phyloP scores from a whole-genome alignment of 2,113 vertebrate genomes.

The Lates calcarifer region DNA sequence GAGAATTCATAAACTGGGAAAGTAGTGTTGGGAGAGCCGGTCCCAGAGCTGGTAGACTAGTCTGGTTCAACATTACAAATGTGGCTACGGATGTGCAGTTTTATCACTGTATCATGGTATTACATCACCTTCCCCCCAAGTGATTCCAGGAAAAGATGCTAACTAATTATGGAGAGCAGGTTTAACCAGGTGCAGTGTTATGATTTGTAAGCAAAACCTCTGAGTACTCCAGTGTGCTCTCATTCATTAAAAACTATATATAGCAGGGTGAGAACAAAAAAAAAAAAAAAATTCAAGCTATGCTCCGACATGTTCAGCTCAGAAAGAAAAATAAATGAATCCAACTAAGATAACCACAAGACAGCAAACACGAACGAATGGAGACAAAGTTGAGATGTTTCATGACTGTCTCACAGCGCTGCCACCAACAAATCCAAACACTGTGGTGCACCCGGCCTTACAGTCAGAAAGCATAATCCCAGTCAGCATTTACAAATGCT shows the following conservation, averaged over 20 bases:
- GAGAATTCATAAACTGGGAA: constrained; percentile 49
- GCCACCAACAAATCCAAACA: background rate
- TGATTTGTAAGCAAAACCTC: constrained; percentile 26
- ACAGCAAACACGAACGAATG: background rate
- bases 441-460: too few species aligned
- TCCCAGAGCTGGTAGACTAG: background rate
- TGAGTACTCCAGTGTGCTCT: background rate
- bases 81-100: background rate
- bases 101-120: constrained; percentile 12
- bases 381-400: background rate
- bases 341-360: background rate
- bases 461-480: background rate
- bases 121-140: background rate
- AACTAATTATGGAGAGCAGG: constrained; percentile 7
- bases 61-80: background rate
- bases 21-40: background rate
- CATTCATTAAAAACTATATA: background rate
- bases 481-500: background rate
- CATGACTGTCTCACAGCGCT: background rate
- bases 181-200: constrained; percentile 35
- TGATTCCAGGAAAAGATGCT: constrained; percentile 29
- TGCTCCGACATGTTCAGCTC: background rate
- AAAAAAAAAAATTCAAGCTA: constrained; percentile 2
- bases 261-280: background rate
- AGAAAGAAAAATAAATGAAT: background rate